Evolutionary conservation across 2,888 invertebrate genomes (phyloP).

Genomic region (Spodoptera exigua): DNA sequence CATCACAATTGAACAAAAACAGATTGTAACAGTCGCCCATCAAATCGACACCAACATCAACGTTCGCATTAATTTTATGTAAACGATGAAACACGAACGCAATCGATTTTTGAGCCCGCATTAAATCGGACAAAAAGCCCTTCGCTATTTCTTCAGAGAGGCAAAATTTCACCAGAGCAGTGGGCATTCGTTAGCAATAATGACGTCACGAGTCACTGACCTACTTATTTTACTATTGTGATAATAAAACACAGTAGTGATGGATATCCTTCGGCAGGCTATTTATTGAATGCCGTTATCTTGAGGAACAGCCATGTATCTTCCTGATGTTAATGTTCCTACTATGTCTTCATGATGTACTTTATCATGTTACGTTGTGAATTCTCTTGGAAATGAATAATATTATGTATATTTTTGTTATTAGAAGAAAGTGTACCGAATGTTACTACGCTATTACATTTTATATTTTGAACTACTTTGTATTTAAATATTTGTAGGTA

Average conservation of each 20-base stretch:
- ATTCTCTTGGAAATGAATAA: too few relatives aligned
- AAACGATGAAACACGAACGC: conserved; percentile 10
- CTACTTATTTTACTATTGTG: conserved; percentile 70
- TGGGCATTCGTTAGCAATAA: conserved; percentile 33
- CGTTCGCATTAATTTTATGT: conserved; percentile 14
- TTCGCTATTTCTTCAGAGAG: conserved; percentile 32
- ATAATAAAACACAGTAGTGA: conserved; percentile 69
- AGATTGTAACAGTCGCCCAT: not conserved
- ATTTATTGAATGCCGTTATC: conserved; percentile 51
- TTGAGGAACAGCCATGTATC: conserved; percentile 31
- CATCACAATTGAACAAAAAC: too few relatives aligned
- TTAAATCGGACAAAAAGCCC: conserved; percentile 14
- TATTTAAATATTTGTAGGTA: too few relatives aligned
- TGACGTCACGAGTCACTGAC: conserved; percentile 65
- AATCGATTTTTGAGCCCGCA: conserved; percentile 22
- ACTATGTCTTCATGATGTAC: conserved; percentile 13
- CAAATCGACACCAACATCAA: not conserved
- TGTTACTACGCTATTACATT: too few relatives aligned
- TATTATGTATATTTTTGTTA: not conserved
- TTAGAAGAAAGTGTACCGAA: too few relatives aligned
- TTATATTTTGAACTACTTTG: too few relatives aligned
- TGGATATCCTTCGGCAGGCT: conserved; percentile 49
- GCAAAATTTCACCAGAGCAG: conserved; percentile 38
- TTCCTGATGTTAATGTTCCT: conserved; percentile 24
- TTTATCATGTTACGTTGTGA: conserved; percentile 5